phyloP scores from a whole-genome alignment of 2,888 invertebrate species.

The Dorcus hopei region DNA sequence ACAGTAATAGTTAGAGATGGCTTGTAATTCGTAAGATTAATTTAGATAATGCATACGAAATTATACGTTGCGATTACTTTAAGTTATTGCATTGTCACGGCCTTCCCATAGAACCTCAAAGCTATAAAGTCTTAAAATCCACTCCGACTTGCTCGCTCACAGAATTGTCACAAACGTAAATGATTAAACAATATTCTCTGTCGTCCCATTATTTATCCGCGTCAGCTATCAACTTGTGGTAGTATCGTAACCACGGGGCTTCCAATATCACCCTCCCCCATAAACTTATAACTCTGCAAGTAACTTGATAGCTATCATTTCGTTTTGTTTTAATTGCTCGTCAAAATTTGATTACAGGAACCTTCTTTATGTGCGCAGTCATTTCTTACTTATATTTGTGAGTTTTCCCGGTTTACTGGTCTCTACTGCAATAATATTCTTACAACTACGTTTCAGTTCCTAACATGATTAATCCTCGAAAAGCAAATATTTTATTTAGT shows the following conservation, averaged over 20 bases:
- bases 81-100: slow-evolving; percentile 22
- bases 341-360: slow-evolving; percentile 51
- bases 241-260: slow-evolving; percentile 16
- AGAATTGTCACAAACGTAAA: not conserved
- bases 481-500: too few species aligned
- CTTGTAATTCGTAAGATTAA: slow-evolving; percentile 44
- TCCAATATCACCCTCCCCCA: slow-evolving; percentile 26
- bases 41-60: slow-evolving; percentile 41
- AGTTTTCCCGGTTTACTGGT: slow-evolving; percentile 15
- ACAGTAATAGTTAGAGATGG: slow-evolving; percentile 32
- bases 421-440: slow-evolving; percentile 3
- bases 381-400: slow-evolving; percentile 26
- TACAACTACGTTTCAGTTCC: too few species aligned
- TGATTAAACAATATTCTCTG: not conserved
- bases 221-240: slow-evolving; percentile 15
- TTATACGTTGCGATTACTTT: slow-evolving; percentile 29
- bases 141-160: not conserved
- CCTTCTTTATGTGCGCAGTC: slow-evolving; percentile 42
- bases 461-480: too few species aligned
- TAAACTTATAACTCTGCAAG: slow-evolving; percentile 45
- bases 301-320: slow-evolving; percentile 47
- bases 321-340: slow-evolving; percentile 51
- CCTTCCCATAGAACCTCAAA: slow-evolving; percentile 4
- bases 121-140: not conserved
- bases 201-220: slow-evolving; percentile 15